Evolutionary conservation across 2,797 vertebrate species (phyloP), one percentile per base, ranked within the genome.

Genomic region (Jordanella pulchra): DNA sequence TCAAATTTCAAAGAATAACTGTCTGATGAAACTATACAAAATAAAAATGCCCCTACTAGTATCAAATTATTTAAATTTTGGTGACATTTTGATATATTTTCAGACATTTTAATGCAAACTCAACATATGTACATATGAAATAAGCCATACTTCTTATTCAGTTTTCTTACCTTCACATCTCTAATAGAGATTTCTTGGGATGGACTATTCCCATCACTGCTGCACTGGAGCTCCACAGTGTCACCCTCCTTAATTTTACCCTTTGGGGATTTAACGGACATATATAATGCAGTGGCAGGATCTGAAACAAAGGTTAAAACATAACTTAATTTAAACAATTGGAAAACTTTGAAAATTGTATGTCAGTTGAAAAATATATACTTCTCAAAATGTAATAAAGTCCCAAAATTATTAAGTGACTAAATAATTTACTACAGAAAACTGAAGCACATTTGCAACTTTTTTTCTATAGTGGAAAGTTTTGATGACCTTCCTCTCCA

Each of bases 171-270:
- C 4, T 32, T 25, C 21, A 0, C 3, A 27, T n/a, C 42, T 0
- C 0, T 70, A 79, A 97, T 94, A 50, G 17, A 73, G 23, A 93
- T 89, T 1, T 84, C 0, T 0, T 67, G 21, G 1, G 93, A 93
- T 0, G 79, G 87, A 0, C 86, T 89, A 71, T 96, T 95, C 60
- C 98, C 97, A 0, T 99, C 89, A 0, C 92, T 91, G n/a, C 73
- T 17, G 11, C 98, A 99, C 18, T 75, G 87, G 80, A 99, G 77
- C n/a, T 91, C 87, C n/a, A 98, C 87, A 0, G 72, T 84, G 75
- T 99, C 97, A 0, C 96, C 97, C 77, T 99, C 97, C 86, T 96
- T 97, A 87, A 99, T 91, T 56, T 77, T 65, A 0, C 81, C 85
- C 0, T 84, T 50, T 0, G 95, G 89, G 0, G 93, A 83, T 67